These are phyloP conservation scores for Aricia agestis DNA, from an alignment of 1,140 invertebrate species.

Conservation along the genomic window DNA sequence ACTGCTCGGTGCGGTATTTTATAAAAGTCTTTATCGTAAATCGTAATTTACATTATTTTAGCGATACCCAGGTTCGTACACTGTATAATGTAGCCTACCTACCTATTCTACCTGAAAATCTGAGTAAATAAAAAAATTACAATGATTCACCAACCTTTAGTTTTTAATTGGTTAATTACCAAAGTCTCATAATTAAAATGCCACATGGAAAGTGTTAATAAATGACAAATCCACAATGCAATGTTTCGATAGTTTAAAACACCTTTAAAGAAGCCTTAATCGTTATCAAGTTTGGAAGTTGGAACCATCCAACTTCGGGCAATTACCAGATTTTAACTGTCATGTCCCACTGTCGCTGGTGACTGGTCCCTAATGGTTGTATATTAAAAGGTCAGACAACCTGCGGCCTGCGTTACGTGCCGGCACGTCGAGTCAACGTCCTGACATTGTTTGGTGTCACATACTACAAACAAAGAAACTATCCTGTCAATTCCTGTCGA, in stretches of 20 bases:
- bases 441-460: conserved; percentile 40
- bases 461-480: conserved; percentile 33
- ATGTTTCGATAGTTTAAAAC: too few relatives aligned
- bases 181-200: too few relatives aligned
- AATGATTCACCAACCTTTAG: too few relatives aligned
- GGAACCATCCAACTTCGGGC: not conserved
- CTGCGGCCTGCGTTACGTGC: conserved; percentile 38
- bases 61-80: not conserved
- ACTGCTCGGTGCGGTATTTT: too few relatives aligned
- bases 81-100: too few relatives aligned
- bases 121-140: too few relatives aligned
- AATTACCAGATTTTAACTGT: not conserved
- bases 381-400: conserved; percentile 21
- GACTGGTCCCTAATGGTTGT: not conserved
- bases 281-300: not conserved
- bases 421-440: conserved; percentile 52
- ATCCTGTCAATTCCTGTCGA: not conserved
- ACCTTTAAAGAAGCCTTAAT: not conserved
- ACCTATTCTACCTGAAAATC: too few relatives aligned
- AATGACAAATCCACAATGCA: too few relatives aligned
- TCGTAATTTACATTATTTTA: not conserved
- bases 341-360: not conserved
- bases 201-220: too few relatives aligned
- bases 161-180: too few relatives aligned
- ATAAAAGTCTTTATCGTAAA: too few relatives aligned